A percentile compares a stretch with the other conserved stretches of the same genome.
These are phyloP conservation scores for Crotalus helleri DNA, from an alignment of 2,113 vertebrate species.

Conservation along the genomic window DNA sequence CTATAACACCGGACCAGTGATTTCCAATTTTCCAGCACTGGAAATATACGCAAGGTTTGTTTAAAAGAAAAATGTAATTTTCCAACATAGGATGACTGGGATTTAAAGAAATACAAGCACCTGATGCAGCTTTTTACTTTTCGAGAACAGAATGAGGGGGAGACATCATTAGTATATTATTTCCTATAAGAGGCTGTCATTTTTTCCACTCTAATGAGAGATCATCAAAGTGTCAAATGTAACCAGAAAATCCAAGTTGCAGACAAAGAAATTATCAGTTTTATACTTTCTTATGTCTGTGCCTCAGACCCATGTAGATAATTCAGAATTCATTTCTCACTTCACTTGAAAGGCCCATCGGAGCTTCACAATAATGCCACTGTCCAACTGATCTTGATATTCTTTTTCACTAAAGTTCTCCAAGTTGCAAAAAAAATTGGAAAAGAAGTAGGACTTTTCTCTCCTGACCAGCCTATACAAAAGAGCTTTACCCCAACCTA, in stretches of 20 bases:
- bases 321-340: background rate
- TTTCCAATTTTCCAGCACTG: background rate
- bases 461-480: background rate
- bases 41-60: background rate
- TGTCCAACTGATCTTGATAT: background rate
- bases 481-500: background rate
- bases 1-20: background rate
- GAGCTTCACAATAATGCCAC: background rate
- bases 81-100: background rate
- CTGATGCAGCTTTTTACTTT: background rate
- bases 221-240: background rate
- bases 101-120: background rate
- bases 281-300: background rate
- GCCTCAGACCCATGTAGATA: background rate
- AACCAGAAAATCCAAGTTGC: background rate
- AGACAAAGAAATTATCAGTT: background rate
- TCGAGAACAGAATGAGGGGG: background rate
- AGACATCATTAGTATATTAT: background rate
- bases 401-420: background rate
- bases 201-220: conserved; percentile 1
- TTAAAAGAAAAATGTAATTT: background rate
- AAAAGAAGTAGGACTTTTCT: background rate
- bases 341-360: background rate
- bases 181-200: background rate
- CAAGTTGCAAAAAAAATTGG: background rate